phyloP scores from a whole-genome alignment of 2,113 vertebrate species.

The Paraplagusia blochii region DNA sequence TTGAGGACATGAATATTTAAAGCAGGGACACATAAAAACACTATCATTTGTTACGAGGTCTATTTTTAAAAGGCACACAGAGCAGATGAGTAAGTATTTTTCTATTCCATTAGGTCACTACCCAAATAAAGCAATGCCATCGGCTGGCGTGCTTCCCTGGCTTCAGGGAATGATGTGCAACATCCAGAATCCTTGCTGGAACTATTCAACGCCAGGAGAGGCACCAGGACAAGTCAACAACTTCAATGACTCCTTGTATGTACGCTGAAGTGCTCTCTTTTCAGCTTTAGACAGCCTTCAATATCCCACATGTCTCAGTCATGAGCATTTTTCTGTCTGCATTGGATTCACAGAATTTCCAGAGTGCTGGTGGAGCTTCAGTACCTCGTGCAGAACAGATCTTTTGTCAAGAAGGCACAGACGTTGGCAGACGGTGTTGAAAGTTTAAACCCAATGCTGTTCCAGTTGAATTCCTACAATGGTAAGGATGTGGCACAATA shows the following conservation, averaged over 20 bases:
- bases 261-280: background rate
- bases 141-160: slow-evolving; percentile 93
- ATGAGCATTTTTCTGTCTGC: background rate
- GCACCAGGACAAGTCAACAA: slow-evolving; percentile 93
- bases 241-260: slow-evolving; percentile 93
- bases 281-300: background rate
- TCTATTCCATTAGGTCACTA: slow-evolving; percentile 83
- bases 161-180: slow-evolving; percentile 95
- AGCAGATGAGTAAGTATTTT: background rate
- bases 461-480: slow-evolving; percentile 29
- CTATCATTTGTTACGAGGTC: background rate
- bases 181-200: slow-evolving; percentile 90
- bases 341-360: slow-evolving; percentile 54
- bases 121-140: slow-evolving; percentile 98
- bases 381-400: slow-evolving; percentile 51
- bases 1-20: background rate
- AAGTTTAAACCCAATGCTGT: slow-evolving; percentile 54
- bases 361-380: slow-evolving; percentile 71
- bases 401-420: slow-evolving; percentile 48
- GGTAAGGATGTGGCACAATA: slow-evolving; percentile 35
- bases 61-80: background rate
- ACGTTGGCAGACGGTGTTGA: slow-evolving; percentile 58
- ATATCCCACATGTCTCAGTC: background rate
- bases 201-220: slow-evolving; percentile 90
- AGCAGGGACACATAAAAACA: background rate